phyloP scores from a whole-genome alignment of 1,140 invertebrate species.

The Chironomus tepperi region DNA sequence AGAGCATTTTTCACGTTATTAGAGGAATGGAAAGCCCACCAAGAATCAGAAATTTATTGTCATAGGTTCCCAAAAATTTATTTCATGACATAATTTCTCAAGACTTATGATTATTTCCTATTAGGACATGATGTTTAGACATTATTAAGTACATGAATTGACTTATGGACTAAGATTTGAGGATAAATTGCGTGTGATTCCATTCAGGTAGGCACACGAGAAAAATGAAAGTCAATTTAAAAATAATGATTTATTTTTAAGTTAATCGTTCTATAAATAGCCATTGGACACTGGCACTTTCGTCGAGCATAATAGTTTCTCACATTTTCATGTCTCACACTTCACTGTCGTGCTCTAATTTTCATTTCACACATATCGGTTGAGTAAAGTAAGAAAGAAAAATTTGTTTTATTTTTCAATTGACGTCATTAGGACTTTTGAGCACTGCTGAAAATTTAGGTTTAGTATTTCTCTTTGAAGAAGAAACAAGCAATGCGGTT shows the following conservation, averaged over 20 bases:
- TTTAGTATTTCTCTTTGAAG: too few relatives aligned
- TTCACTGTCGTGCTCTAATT: not conserved
- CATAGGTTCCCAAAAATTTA: not conserved
- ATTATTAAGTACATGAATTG: too few relatives aligned
- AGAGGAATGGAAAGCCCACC: not conserved
- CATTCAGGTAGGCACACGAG: not conserved
- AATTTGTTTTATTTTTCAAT: not conserved
- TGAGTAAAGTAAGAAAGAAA: not conserved
- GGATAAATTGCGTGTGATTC: not conserved
- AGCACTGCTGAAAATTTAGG: not conserved
- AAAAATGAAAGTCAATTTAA: slow-evolving; percentile 10
- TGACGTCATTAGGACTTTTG: not conserved
- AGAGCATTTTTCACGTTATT: not conserved
- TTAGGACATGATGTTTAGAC: too few relatives aligned
- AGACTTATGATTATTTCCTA: too few relatives aligned
- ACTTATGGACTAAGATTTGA: not conserved
- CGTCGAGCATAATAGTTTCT: not conserved
- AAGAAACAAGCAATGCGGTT: too few relatives aligned
- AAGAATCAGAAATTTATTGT: not conserved
- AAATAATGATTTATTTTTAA: slow-evolving; percentile 15
- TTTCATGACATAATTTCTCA: not conserved
- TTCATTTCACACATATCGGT: not conserved
- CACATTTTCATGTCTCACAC: not conserved
- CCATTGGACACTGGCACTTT: not conserved
- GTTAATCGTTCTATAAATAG: not conserved